phyloP scores from a whole-genome alignment of 2,113 vertebrate genomes.

The Peromyscus polionotus region DNA sequence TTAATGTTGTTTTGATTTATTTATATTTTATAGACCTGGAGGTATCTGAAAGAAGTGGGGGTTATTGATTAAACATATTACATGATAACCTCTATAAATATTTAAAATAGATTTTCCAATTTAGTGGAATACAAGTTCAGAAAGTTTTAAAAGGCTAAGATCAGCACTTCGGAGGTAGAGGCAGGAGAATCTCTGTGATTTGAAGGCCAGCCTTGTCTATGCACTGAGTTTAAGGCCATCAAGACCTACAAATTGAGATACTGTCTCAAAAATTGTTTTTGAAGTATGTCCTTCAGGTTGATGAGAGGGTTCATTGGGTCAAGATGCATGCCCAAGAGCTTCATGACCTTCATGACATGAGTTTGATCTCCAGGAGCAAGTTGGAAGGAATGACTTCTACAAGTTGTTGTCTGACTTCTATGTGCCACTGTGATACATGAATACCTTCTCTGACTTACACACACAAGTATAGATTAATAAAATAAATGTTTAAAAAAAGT shows the following conservation, averaged over 20 bases:
- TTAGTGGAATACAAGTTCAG: not conserved
- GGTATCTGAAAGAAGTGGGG: not conserved
- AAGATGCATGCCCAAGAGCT: not conserved
- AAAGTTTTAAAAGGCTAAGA: not conserved
- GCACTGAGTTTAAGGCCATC: not conserved
- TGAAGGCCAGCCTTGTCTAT: not conserved
- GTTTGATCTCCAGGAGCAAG: not conserved
- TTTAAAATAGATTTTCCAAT: not conserved
- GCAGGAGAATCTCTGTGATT: not conserved
- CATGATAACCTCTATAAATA: not conserved
- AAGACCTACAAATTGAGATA: not conserved
- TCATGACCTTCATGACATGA: not conserved
- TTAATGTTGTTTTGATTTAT: not conserved
- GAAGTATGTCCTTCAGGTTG: not conserved
- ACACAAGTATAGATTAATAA: not conserved
- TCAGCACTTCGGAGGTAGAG: not conserved
- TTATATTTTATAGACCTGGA: not conserved
- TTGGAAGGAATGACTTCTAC: not conserved
- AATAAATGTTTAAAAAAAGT: not conserved
- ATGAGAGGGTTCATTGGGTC: not conserved
- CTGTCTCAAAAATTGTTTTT: not conserved
- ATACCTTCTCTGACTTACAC: not conserved
- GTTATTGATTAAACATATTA: not conserved
- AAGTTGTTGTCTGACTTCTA: not conserved
- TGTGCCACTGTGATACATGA: not conserved